phyloP scores from a whole-genome alignment of 2,797 vertebrate species.

The Enteromius treurensis region DNA sequence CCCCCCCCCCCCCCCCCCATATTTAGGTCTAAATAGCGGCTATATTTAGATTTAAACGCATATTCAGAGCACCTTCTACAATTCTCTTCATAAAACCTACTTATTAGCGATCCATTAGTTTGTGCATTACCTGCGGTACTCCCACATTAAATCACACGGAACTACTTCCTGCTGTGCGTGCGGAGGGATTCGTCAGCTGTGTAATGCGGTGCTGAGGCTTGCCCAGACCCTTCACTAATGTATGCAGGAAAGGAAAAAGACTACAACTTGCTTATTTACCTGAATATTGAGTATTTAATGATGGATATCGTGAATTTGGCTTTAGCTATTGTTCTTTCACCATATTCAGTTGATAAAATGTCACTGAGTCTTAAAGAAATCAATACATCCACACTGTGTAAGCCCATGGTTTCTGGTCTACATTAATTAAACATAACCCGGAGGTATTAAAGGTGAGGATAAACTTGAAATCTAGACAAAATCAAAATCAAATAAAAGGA shows the following conservation, averaged over 20 bases:
- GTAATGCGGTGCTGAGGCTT: constrained; percentile 77
- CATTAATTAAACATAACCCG: background rate
- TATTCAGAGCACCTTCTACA: background rate
- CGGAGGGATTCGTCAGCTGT: constrained; percentile 79
- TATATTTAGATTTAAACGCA: background rate
- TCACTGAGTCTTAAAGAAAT: background rate
- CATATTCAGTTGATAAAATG: background rate
- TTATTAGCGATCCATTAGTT: background rate
- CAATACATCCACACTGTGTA: background rate
- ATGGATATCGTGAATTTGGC: background rate
- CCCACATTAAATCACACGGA: constrained; percentile 67
- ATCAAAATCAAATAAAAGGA: background rate
- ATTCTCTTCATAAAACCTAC: background rate
- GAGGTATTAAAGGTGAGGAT: constrained; percentile 15
- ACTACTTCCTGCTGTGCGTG: constrained; percentile 78
- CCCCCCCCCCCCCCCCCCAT: too few relatives aligned
- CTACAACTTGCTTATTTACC: constrained; percentile 44
- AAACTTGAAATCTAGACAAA: constrained; percentile 4
- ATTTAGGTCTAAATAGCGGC: background rate
- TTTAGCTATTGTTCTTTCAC: background rate
- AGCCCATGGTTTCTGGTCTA: background rate
- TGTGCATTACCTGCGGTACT: constrained; percentile 58
- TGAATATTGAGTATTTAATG: background rate
- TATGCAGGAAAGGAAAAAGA: constrained; percentile 66
- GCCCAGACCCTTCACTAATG: constrained; percentile 78